A percentile compares a stretch with the other conserved stretches of the same genome.
These are phyloP conservation scores for Tetramorium bicarinatum DNA, from an alignment of 2,888 invertebrate genomes.

Conservation along the genomic window DNA sequence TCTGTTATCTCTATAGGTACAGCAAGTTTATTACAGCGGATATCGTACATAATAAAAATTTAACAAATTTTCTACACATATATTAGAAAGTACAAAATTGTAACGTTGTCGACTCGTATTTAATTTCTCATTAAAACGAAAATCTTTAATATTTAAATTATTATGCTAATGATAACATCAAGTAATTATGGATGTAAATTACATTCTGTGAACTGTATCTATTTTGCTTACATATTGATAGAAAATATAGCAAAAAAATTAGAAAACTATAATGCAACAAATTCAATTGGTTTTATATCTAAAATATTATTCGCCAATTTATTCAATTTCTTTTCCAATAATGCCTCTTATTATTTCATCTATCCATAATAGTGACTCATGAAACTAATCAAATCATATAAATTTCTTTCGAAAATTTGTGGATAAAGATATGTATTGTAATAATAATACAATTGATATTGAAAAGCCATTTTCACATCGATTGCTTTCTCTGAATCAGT, in stretches of 20 bases:
- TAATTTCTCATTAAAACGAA: neutral
- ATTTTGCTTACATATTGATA: neutral
- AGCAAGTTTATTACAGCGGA: conserved; percentile 13
- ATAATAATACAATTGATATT: no score
- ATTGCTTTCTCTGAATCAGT: no score
- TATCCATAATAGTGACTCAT: neutral
- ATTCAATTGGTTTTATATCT: neutral
- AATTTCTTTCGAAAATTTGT: no score
- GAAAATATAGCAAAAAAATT: neutral
- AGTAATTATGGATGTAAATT: neutral
- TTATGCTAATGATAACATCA: neutral
- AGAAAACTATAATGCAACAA: neutral
- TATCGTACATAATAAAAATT: neutral
- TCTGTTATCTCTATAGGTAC: conserved; percentile 40
- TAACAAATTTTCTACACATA: neutral
- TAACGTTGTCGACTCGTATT: neutral
- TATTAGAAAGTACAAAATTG: neutral
- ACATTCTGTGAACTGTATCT: neutral
- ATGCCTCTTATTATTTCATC: neutral
- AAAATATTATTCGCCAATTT: neutral
- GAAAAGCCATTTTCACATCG: no score
- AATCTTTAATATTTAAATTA: neutral
- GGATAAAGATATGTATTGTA: no score
- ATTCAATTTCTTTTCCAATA: neutral
- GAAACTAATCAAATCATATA: no score